Conservation (phyloP, 2,113 vertebrate species). For the Ceyx margarethae region DNA sequence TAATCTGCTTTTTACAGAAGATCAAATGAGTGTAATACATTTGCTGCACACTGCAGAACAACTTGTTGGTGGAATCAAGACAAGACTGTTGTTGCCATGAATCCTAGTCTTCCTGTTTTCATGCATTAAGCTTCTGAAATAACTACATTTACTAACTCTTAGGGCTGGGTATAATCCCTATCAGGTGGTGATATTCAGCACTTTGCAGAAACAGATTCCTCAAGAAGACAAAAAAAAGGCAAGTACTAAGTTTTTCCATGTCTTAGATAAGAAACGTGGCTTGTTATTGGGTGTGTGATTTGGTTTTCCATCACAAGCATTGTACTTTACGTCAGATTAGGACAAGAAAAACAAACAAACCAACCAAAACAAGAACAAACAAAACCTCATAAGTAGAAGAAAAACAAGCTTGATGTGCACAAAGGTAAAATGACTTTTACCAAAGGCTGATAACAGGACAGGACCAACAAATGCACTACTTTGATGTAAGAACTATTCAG, state of each 20-base stretch:
- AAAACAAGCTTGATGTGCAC: neutral
- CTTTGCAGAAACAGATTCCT: neutral
- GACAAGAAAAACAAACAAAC: neutral
- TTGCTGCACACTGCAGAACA: neutral
- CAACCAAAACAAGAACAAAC: rapidly evolving
- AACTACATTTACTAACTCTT: neutral
- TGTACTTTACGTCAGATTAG: neutral
- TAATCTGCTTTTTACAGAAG: neutral
- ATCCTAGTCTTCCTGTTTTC: neutral
- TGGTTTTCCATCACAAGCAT: neutral
- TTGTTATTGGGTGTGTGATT: neutral
- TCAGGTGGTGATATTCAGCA: neutral
- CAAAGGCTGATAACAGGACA: neutral
- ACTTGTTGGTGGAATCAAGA: neutral
- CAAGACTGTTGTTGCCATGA: neutral
- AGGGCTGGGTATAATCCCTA: neutral
- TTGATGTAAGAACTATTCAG: neutral
- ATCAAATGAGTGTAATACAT: neutral
- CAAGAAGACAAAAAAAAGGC: neutral
- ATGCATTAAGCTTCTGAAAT: neutral
- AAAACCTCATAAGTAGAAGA: neutral
- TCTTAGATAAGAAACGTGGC: neutral
- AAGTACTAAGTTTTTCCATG: neutral
- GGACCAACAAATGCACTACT: neutral
- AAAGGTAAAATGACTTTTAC: neutral